phyloP scores from a whole-genome alignment of 2,888 invertebrate species.

The Strigamia maritima region DNA sequence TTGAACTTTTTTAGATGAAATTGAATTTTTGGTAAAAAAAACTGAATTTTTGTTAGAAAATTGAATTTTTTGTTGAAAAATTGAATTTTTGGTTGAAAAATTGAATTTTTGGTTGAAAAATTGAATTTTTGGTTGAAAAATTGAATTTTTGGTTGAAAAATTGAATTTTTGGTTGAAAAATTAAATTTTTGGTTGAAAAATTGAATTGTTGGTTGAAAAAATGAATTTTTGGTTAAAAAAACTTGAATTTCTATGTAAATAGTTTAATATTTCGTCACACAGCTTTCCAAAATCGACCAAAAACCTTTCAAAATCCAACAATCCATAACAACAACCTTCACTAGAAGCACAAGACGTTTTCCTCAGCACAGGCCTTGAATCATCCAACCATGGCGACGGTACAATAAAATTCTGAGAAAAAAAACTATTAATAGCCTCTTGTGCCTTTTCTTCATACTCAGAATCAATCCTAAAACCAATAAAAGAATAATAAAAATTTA shows the following conservation, averaged over 20 bases:
- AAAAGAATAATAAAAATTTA: neutral
- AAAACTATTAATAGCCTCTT: neutral
- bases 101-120: neutral
- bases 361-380: neutral
- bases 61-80: neutral
- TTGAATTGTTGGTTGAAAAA: no score
- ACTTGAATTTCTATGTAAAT: no score
- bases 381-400: neutral
- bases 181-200: no score
- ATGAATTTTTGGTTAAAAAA: no score
- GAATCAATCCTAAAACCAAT: neutral
- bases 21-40: neutral
- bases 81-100: neutral
- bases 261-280: no score
- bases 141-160: no score
- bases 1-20: no score
- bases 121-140: neutral
- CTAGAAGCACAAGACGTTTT: no score
- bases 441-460: neutral
- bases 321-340: no score
- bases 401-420: neutral
- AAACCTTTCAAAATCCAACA: no score
- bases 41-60: neutral
- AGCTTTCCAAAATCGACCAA: no score
- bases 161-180: no score